phyloP scores from a whole-genome alignment of 2,113 vertebrate species.

The Xenopus laevis region DNA sequence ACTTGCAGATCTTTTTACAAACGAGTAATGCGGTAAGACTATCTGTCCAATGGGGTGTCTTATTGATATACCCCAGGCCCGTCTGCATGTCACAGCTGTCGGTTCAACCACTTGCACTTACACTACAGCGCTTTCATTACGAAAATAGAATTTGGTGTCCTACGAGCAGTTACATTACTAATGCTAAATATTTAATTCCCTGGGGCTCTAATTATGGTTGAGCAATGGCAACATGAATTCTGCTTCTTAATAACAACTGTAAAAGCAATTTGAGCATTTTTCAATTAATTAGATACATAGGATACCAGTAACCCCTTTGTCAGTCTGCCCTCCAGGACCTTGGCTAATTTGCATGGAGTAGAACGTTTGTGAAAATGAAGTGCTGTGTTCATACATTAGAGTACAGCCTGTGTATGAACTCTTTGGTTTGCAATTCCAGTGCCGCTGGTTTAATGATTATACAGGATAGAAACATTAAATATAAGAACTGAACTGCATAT shows the following conservation, averaged over 20 bases:
- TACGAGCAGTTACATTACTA: constrained; percentile 97
- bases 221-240: constrained; percentile 96
- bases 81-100: constrained; percentile 94
- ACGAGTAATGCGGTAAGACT: constrained; percentile 84
- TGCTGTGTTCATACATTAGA: constrained; percentile 64
- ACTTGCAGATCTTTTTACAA: constrained; percentile 88
- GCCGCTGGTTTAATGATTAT: constrained; percentile 1
- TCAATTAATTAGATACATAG: constrained; percentile 99
- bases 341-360: constrained; percentile 96
- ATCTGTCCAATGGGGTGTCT: constrained; percentile 86
- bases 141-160: constrained; percentile 99
- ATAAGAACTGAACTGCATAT: too few relatives aligned
- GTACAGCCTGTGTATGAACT: constrained; percentile 54
- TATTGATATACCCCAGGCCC: constrained; percentile 90
- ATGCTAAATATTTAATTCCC: constrained; percentile 99
- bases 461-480: background rate
- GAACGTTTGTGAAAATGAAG: constrained; percentile 81
- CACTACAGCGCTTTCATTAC: constrained; percentile 92
- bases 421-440: constrained; percentile 18
- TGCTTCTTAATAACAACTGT: constrained; percentile 98
- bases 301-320: constrained; percentile 97
- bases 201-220: constrained; percentile 96
- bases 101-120: constrained; percentile 84
- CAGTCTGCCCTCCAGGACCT: constrained; percentile 98
- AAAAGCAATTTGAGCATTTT: constrained; percentile 99